phyloP scores from a whole-genome alignment of 2,888 invertebrate species.

The Drosophila prostipennis region DNA sequence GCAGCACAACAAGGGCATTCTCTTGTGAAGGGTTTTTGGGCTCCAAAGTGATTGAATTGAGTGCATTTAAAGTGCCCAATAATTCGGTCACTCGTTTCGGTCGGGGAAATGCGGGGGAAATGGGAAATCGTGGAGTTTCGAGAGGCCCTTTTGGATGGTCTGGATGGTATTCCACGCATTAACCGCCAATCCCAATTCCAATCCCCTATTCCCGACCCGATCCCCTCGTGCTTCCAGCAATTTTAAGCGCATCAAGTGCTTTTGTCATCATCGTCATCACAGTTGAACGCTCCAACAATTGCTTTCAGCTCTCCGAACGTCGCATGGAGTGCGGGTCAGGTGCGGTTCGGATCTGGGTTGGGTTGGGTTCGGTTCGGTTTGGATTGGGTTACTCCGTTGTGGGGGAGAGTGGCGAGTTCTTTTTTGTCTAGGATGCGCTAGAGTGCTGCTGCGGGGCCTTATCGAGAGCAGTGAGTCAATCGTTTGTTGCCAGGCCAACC shows the following conservation, averaged over 20 bases:
- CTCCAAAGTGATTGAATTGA: constrained; percentile 14
- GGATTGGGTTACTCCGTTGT: constrained; percentile 13
- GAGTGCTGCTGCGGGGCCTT: constrained; percentile 26
- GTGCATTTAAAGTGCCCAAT: constrained; percentile 10
- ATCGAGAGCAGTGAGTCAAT: constrained; percentile 53
- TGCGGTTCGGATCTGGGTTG: constrained; percentile 20
- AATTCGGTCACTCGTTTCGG: constrained; percentile 13
- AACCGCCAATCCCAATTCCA: constrained; percentile 7
- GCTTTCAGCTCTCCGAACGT: constrained; percentile 33
- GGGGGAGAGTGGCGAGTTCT: neutral
- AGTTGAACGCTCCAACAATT: constrained; percentile 53
- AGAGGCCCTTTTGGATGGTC: neutral
- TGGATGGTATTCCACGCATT: constrained; percentile 28
- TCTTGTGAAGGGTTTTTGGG: too few species aligned
- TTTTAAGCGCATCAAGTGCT: constrained; percentile 51
- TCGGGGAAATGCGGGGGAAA: neutral
- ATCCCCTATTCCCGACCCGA: neutral
- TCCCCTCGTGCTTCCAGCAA: constrained; percentile 11
- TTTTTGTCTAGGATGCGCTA: constrained; percentile 40
- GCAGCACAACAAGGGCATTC: neutral
- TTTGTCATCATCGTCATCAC: constrained; percentile 49
- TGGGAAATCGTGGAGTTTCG: constrained; percentile 7
- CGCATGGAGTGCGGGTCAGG: constrained; percentile 8
- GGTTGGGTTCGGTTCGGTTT: neutral
- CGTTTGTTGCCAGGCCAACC: constrained; percentile 52